Conservation (phyloP, 2,113 vertebrate species). For the Smithornis capensis region DNA sequence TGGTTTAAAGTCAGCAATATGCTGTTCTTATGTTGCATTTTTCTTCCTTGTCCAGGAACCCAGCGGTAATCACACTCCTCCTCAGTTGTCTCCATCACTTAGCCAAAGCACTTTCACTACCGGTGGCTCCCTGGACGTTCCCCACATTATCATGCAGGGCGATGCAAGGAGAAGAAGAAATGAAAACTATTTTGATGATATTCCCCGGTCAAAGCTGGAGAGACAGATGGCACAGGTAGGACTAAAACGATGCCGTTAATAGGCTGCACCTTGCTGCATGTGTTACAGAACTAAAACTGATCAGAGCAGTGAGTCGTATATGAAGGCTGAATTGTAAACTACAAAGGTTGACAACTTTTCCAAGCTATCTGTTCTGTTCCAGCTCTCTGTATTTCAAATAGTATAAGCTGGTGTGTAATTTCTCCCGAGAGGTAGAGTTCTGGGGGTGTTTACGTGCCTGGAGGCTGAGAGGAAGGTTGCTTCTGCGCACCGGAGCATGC, state of each 20-base stretch:
- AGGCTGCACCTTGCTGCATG: neutral
- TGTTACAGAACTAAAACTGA: neutral
- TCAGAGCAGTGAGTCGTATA: neutral
- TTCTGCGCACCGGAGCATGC: neutral
- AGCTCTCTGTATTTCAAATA: neutral
- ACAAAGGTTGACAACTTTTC: neutral
- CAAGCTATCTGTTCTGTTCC: neutral
- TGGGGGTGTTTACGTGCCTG: neutral
- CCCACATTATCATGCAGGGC: slow-evolving; percentile 99
- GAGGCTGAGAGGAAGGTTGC: neutral
- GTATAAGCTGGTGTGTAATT: neutral
- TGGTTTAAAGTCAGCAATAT: slow-evolving; percentile 26
- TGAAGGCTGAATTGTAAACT: neutral
- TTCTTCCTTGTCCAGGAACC: slow-evolving; percentile 84
- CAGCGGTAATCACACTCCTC: slow-evolving; percentile 95
- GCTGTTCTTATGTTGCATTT: slow-evolving; percentile 55
- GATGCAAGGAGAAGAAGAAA: slow-evolving; percentile 97
- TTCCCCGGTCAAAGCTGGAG: slow-evolving; percentile 98
- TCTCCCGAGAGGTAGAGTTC: neutral
- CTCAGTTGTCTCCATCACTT: slow-evolving; percentile 94
- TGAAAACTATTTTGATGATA: slow-evolving; percentile 98
- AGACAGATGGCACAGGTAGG: slow-evolving; percentile 99
- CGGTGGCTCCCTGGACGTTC: slow-evolving; percentile 97
- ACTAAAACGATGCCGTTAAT: neutral
- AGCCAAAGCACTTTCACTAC: slow-evolving; percentile 94